phyloP scores from a whole-genome alignment of 2,888 invertebrate genomes.

The Ophion ventricosus region DNA sequence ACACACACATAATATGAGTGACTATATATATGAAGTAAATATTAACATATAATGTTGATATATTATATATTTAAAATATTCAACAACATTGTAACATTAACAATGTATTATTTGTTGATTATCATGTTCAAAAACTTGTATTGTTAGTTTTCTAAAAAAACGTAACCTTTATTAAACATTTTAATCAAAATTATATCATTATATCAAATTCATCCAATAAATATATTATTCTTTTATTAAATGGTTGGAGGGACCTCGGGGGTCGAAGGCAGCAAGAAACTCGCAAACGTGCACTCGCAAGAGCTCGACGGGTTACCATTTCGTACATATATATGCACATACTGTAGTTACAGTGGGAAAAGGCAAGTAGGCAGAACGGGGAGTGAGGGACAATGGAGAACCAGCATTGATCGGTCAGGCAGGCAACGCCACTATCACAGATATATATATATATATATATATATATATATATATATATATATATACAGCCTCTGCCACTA shows the following conservation, averaged over 20 bases:
- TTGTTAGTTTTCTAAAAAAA: too few relatives aligned
- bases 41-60: too few relatives aligned
- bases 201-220: too few relatives aligned
- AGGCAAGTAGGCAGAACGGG: background rate
- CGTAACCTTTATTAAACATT: too few relatives aligned
- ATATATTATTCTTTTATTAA: background rate
- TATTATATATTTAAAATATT: too few relatives aligned
- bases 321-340: conserved; percentile 7
- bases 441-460: conserved; percentile 21
- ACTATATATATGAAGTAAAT: too few relatives aligned
- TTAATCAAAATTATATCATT: too few relatives aligned
- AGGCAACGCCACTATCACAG: conserved; percentile 51
- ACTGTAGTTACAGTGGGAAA: too few relatives aligned
- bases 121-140: too few relatives aligned
- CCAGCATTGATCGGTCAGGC: conserved; percentile 72
- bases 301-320: conserved; percentile 19
- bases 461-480: conserved; percentile 20
- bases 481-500: background rate
- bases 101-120: too few relatives aligned
- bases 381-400: conserved; percentile 49
- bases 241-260: background rate
- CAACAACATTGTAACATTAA: too few relatives aligned
- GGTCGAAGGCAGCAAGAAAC: conserved; percentile 21
- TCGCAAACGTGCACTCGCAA: conserved; percentile 39
- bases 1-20: too few relatives aligned